Base-by-base conservation (phyloP, 2,113 vertebrate species). In the Hyaena hyaena region DNA sequence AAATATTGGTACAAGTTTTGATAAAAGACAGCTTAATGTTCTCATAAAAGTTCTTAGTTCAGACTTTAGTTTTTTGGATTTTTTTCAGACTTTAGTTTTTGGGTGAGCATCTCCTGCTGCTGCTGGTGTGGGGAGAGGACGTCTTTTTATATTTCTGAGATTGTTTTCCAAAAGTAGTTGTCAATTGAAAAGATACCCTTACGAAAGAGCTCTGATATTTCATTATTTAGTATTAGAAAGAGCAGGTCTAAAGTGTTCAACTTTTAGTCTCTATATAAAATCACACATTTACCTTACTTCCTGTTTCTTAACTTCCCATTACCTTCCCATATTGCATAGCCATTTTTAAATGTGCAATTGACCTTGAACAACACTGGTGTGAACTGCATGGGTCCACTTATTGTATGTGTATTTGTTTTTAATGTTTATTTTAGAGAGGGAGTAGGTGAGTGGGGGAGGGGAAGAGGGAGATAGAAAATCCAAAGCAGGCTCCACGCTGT, bases 131-230 rank as follows among this genome's bases (percentile, higher is more conserved):
- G 48, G 65, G 50, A 93, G 35, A 71, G 33, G 33, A 61, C 8
- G 45, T 74, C 69, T n/a, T 69, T 79, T 93, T 68, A 71, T 61
- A 35, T 91, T 95, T 93, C 12, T 91, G 77, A 94, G 39, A 80
- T 63, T 79, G 35, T 94, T 92, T 95, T 86, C 50, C 33, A 82
- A 96, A 92, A 92, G n/a, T 92, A 45, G 17, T 66, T 90, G 15
- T 89, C 35, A 81, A 28, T 71, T 80, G 17, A 94, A 89, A 94
- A 85, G 43, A 88, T 65, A 92, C 65, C 68, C 11, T 81, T 74
- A 76, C 85, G 55, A 68, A n/a, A 83, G 53, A 88, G 28, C 1
- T 87, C 33, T 90, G 63, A 90, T 88, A 76, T 77, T 73, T 85
- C 31, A 73, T 91, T 50, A 84, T 35, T 63, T 61, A 61, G 39